Conservation (phyloP, 1,140 invertebrate genomes). For the Philotrypesis tridentata region DNA sequence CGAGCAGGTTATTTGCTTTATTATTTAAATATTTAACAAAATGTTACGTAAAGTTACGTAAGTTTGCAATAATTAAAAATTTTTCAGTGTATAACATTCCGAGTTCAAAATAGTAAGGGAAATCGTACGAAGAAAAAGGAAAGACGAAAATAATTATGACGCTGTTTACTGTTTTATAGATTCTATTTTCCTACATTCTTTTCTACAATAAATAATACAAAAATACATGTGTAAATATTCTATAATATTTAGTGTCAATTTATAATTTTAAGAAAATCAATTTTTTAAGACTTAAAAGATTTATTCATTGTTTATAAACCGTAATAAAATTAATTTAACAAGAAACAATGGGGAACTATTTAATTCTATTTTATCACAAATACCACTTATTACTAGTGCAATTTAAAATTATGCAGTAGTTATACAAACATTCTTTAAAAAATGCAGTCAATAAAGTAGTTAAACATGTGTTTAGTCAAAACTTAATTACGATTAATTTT, state of each 20-base stretch:
- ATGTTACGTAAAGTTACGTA: too few relatives aligned
- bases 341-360: background rate
- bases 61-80: slow-evolving; percentile 42
- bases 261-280: slow-evolving; percentile 2
- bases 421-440: background rate
- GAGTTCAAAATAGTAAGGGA: slow-evolving; percentile 22
- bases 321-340: slow-evolving; percentile 20
- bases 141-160: background rate
- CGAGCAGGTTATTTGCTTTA: slow-evolving; percentile 66
- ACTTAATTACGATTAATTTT: background rate
- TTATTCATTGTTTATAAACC: slow-evolving; percentile 36
- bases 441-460: slow-evolving; percentile 1
- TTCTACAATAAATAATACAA: slow-evolving; percentile 2
- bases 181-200: slow-evolving; percentile 1
- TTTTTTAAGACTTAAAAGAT: slow-evolving; percentile 34
- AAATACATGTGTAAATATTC: slow-evolving; percentile 1
- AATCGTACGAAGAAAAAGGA: slow-evolving; percentile 8
- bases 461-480: slow-evolving; percentile 8
- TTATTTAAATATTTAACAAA: background rate
- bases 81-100: slow-evolving; percentile 49
- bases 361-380: slow-evolving; percentile 26
- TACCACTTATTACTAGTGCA: background rate
- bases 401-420: background rate
- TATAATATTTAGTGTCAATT: background rate
- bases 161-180: background rate